A percentile compares a stretch with the other conserved stretches of the same genome.
These are phyloP conservation scores for Dastarcus helophoroides DNA, from an alignment of 2,888 invertebrate genomes.

Conservation along the genomic window DNA sequence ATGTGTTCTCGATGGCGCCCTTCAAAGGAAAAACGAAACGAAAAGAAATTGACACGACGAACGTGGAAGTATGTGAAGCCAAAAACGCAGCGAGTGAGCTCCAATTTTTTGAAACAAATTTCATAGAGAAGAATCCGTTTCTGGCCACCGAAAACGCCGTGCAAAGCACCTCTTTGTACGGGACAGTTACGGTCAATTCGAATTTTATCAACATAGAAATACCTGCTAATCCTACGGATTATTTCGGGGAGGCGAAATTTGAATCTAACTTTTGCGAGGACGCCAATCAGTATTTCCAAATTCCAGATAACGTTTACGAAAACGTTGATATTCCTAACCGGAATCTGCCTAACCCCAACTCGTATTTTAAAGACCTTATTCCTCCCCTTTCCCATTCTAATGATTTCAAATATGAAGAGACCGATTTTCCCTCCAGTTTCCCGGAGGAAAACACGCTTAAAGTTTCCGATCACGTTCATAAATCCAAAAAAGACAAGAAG, in stretches of 20 bases:
- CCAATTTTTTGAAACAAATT: constrained; percentile 1
- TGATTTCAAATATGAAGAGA: no score
- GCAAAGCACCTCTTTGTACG: constrained; percentile 25
- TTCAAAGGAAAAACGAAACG: constrained; percentile 38
- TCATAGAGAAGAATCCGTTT: constrained; percentile 27
- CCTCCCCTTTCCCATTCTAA: no score
- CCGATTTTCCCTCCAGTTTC: background rate
- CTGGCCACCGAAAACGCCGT: constrained; percentile 14
- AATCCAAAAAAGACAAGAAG: constrained; percentile 28
- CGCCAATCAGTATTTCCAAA: constrained; percentile 10
- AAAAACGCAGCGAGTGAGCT: background rate
- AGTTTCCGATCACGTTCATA: background rate
- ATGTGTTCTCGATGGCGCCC: constrained; percentile 62
- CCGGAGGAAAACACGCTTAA: no score
- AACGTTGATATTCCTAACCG: constrained; percentile 18
- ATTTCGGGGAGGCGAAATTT: constrained; percentile 21
- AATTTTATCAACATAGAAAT: constrained; percentile 25
- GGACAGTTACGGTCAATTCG: constrained; percentile 28
- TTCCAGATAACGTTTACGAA: constrained; percentile 17
- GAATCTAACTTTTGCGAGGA: constrained; percentile 26
- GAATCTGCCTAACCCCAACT: background rate
- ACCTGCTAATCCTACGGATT: constrained; percentile 9
- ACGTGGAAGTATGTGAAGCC: background rate
- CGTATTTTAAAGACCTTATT: background rate
- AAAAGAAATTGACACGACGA: constrained; percentile 8